Conservation (phyloP, 1,140 invertebrate genomes). For the Bombus impatiens region DNA sequence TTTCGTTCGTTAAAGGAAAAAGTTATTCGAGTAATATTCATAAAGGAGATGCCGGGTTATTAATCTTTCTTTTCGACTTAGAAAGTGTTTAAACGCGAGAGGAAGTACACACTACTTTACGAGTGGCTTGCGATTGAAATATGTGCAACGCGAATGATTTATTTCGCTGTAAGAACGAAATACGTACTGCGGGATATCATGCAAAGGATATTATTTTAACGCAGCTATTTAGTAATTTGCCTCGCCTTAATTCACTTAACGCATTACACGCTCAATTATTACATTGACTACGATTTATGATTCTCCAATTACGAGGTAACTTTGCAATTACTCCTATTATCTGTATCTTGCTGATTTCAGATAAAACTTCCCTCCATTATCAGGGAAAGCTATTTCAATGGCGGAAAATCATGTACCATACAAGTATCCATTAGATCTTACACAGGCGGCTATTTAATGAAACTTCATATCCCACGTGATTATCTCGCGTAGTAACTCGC, state of each 20-base stretch:
- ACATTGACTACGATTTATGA: not conserved
- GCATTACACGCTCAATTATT: not conserved
- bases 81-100: not conserved
- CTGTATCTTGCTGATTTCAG: not conserved
- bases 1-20: not conserved
- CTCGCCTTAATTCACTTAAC: not conserved
- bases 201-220: slow-evolving; percentile 6
- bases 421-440: not conserved
- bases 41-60: not conserved
- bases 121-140: not conserved
- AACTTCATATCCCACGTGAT: slow-evolving; percentile 46
- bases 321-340: not conserved
- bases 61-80: not conserved
- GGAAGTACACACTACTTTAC: not conserved
- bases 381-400: not conserved
- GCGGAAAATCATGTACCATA: slow-evolving; percentile 9
- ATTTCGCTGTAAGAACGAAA: not conserved
- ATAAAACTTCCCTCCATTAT: not conserved
- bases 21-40: not conserved
- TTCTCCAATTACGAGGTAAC: not conserved
- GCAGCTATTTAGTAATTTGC: not conserved
- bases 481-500: slow-evolving; percentile 39
- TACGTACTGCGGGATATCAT: not conserved
- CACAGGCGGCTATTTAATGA: slow-evolving; percentile 39
- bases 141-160: not conserved